phyloP scores from a whole-genome alignment of 2,113 vertebrate genomes.

The Onychorhynchus coronatus region DNA sequence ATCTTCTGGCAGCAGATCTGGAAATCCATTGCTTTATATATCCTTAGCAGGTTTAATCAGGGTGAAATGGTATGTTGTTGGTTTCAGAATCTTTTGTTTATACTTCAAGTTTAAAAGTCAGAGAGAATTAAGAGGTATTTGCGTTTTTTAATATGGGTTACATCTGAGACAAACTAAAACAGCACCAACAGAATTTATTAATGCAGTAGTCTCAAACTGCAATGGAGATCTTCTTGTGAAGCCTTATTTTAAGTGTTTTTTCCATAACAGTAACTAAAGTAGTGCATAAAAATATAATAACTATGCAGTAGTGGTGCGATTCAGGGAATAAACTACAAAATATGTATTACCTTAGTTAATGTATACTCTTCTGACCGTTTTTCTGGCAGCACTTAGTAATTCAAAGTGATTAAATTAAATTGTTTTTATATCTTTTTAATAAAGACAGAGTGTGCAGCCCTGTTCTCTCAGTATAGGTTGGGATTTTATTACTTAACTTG shows the following conservation, averaged over 20 bases:
- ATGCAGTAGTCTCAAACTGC: not conserved
- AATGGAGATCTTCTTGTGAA: not conserved
- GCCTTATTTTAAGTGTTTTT: not conserved
- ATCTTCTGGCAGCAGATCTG: not conserved
- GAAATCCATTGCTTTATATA: not conserved
- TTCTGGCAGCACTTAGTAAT: constrained; percentile 1
- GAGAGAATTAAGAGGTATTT: not conserved
- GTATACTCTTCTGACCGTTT: not conserved
- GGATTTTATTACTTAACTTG: constrained; percentile 23
- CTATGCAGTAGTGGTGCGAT: not conserved
- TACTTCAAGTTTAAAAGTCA: not conserved
- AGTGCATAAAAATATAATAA: constrained; percentile 25
- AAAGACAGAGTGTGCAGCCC: not conserved
- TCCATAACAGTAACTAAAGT: not conserved
- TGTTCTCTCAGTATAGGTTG: not conserved
- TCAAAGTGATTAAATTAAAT: constrained; percentile 40
- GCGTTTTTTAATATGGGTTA: not conserved
- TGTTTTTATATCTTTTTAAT: constrained; percentile 17
- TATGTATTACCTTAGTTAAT: not conserved
- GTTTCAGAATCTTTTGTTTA: not conserved
- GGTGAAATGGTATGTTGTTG: not conserved
- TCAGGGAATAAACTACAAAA: constrained; percentile 27
- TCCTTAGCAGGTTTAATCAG: not conserved
- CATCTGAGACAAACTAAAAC: not conserved
- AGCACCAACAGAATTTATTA: not conserved